Evolutionary conservation across 2,113 vertebrate species (phyloP).

Genomic region (Synodontis membranacea): DNA sequence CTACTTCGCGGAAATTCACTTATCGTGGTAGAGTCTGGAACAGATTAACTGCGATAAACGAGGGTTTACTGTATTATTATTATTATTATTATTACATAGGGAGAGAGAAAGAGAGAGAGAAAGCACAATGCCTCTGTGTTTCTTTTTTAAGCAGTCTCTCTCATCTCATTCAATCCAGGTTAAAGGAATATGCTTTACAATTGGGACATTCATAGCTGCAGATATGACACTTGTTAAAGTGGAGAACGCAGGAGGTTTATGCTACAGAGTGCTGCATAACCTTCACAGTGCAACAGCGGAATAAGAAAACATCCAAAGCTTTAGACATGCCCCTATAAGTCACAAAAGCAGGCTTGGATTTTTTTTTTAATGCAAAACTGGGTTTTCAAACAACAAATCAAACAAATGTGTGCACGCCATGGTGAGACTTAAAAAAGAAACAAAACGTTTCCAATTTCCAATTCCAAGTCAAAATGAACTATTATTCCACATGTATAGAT

Average conservation of each 20-base stretch:
- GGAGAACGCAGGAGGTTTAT: neutral
- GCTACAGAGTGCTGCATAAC: neutral
- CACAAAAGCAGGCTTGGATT: neutral
- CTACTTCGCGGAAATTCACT: too few species aligned
- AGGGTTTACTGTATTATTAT: neutral
- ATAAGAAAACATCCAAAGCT: neutral
- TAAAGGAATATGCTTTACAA: neutral
- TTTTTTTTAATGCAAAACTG: too few species aligned
- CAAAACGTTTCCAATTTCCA: neutral
- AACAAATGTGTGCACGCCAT: neutral
- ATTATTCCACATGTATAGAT: too few species aligned
- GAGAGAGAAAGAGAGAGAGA: neutral
- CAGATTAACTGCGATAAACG: too few species aligned
- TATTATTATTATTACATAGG: neutral
- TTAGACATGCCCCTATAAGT: neutral
- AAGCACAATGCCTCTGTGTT: too few species aligned
- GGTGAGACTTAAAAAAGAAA: neutral
- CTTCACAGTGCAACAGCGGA: neutral
- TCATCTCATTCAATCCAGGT: neutral
- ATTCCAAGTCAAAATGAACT: too few species aligned
- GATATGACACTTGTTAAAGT: neutral
- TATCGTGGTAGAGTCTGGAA: too few species aligned
- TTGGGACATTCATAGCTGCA: too few species aligned
- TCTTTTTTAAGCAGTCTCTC: too few species aligned
- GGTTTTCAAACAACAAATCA: neutral